Evolutionary conservation across 1,140 invertebrate genomes (phyloP), one percentile per base, ranked within the genome.

Genomic region (Pteromalus puparum): DNA sequence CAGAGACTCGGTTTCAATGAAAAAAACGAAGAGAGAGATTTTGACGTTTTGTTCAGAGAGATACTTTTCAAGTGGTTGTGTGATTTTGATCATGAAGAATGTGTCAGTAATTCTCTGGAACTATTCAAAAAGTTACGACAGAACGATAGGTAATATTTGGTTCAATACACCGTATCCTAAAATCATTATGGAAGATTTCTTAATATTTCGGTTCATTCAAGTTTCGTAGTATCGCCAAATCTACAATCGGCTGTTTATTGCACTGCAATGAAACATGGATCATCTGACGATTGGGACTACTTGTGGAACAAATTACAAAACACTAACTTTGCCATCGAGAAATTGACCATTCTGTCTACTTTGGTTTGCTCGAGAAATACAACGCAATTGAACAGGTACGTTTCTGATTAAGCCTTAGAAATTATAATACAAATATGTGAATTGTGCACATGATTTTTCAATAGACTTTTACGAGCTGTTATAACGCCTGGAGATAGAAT

Each of bases 171-270:
- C 48, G 24, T 28, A 30, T 77, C 10, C 28, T 30, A 61, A 13
- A 13, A 77, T 2, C 2, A 77, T 26, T 24, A 53, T 18, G 2
- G 3, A 18, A 1, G 18, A 53, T 21, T 53, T 53, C 5, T 18
- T 53, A 53, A 53, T 53, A 53, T 53, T 53, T 21, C 13, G 18
- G 13, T 53, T 77, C 10, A 53, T 77, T 76, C 91, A n/a, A 95
- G 82, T 97, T 96, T 87, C 91, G 96, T 96, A 95, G 97, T 98
- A 85, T 95, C 97, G 9, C 95, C 96, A 5, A 97, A 98, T 90
- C 90, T 98, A 21, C 95, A 97, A 65, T 94, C 94, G n/a, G 94
- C 96, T 0, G 96, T 98, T 9, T 98, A 98, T 90, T 98, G 97
- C 88, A 96, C 96, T 0, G 97, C 97, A 0, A 96, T 99, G 18